Evolutionary conservation across 1,140 invertebrate species (phyloP).

Genomic region (Bradysia coprophila): DNA sequence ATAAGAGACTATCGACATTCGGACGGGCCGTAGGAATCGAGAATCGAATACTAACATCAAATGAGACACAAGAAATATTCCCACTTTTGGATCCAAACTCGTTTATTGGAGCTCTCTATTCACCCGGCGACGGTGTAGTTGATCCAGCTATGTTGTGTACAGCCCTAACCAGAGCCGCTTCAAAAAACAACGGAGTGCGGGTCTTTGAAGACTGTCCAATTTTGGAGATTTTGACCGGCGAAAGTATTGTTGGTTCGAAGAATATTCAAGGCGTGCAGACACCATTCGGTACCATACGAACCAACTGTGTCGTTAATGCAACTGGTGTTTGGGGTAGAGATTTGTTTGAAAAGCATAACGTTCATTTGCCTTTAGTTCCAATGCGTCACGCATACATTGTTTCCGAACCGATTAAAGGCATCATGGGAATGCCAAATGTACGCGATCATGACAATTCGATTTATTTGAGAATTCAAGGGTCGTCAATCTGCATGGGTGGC

Average conservation of each 20-base stretch:
- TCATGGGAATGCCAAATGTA: conserved; percentile 60
- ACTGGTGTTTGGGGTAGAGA: conserved; percentile 62
- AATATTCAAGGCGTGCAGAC: conserved; percentile 59
- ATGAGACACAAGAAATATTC: conserved; percentile 60
- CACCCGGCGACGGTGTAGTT: conserved; percentile 58
- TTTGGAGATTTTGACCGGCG: conserved; percentile 33
- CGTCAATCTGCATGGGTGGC: conserved; percentile 61
- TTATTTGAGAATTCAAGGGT: conserved; percentile 69
- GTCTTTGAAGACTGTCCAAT: conserved; percentile 60
- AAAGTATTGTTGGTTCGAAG: conserved; percentile 27
- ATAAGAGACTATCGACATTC: conserved; percentile 54
- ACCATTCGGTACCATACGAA: conserved; percentile 34
- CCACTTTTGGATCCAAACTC: conserved; percentile 55
- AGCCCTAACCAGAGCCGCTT: conserved; percentile 52
- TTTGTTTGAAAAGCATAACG: conserved; percentile 47
- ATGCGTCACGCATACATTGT: conserved; percentile 83
- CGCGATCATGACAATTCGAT: conserved; percentile 66
- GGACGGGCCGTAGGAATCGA: conserved; percentile 60
- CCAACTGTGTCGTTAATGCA: conserved; percentile 47
- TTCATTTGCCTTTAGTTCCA: conserved; percentile 52
- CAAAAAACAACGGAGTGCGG: conserved; percentile 45
- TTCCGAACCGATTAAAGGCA: conserved; percentile 52
- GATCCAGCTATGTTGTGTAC: conserved; percentile 65
- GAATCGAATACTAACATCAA: conserved; percentile 45
- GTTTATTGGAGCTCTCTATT: conserved; percentile 57